Evolutionary conservation across 2,113 vertebrate genomes (phyloP).

Genomic region (Cryptoleucopteryx plumbea): DNA sequence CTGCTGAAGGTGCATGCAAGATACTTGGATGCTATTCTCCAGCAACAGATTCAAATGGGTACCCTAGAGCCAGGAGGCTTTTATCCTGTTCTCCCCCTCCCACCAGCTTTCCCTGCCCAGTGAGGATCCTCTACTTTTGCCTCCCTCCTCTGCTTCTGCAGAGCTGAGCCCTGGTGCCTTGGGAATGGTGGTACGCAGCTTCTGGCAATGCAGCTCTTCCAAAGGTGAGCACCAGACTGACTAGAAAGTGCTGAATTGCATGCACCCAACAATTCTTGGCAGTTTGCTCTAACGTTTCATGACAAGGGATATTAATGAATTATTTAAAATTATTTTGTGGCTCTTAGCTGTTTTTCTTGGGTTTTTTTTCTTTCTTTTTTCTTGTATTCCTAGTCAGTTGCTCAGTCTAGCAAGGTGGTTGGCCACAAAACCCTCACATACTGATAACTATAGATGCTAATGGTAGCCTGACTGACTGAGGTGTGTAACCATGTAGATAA

Average conservation of each 20-base stretch:
- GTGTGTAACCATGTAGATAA: background rate
- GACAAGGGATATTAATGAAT: background rate
- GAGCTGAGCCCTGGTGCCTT: background rate
- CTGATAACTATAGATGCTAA: background rate
- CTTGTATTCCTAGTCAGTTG: background rate
- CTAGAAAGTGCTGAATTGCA: background rate
- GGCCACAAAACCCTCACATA: background rate
- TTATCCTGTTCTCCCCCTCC: background rate
- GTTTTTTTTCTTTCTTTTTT: too few relatives aligned
- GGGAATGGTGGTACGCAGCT: background rate
- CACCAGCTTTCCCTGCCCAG: background rate
- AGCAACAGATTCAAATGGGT: background rate
- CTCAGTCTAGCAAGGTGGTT: background rate
- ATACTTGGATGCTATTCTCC: background rate
- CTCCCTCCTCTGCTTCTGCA: background rate
- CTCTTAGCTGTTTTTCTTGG: background rate
- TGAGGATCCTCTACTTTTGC: background rate
- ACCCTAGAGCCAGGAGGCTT: background rate
- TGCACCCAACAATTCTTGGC: background rate
- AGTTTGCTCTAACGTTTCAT: background rate
- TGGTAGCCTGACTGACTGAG: background rate
- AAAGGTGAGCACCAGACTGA: background rate
- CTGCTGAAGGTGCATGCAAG: background rate
- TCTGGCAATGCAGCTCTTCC: background rate
- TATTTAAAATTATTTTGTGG: background rate